Percentiles rank a stretch among this genome's conserved stretches.
Evolutionary conservation across 2,113 vertebrate species (phyloP).

Genomic region (Oostethus manadensis): DNA sequence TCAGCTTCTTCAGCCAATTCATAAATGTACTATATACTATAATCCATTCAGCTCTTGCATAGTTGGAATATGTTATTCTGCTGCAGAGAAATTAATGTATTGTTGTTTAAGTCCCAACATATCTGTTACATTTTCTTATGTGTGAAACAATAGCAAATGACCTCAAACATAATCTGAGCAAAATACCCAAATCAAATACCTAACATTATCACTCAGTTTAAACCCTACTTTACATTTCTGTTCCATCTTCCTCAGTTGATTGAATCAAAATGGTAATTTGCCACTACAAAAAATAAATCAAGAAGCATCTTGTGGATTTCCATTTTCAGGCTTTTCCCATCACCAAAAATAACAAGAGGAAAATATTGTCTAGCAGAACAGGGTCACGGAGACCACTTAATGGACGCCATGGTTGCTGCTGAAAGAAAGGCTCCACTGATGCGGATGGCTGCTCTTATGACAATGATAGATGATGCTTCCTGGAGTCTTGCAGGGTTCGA

Average conservation of each 20-base stretch:
- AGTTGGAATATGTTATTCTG: not conserved
- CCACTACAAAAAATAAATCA: not conserved
- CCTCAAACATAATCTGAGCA: constrained; percentile 19
- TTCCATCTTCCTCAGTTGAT: constrained; percentile 6
- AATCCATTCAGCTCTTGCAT: too few species aligned
- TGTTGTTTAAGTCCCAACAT: too few species aligned
- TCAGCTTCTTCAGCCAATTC: too few species aligned
- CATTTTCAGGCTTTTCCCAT: constrained; percentile 15
- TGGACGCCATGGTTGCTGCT: constrained; percentile 46
- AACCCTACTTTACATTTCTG: constrained; percentile 20
- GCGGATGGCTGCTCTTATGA: constrained; percentile 65
- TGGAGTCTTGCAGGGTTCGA: constrained; percentile 54
- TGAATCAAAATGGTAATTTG: not conserved
- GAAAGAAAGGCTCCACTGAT: constrained; percentile 57
- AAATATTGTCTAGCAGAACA: constrained; percentile 34
- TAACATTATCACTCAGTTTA: constrained; percentile 12
- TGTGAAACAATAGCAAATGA: constrained; percentile 14
- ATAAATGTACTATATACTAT: too few species aligned
- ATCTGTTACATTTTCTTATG: constrained; percentile 11
- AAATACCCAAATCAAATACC: constrained; percentile 16
- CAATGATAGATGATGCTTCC: constrained; percentile 69
- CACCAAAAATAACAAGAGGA: constrained; percentile 4
- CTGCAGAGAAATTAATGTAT: constrained; percentile 2
- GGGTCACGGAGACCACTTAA: constrained; percentile 46
- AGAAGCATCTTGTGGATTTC: not conserved